A percentile compares a stretch with the other conserved stretches of the same genome.
Conservation (phyloP, 2,888 invertebrate genomes). For the Agonopterix alstromeriana region DNA sequence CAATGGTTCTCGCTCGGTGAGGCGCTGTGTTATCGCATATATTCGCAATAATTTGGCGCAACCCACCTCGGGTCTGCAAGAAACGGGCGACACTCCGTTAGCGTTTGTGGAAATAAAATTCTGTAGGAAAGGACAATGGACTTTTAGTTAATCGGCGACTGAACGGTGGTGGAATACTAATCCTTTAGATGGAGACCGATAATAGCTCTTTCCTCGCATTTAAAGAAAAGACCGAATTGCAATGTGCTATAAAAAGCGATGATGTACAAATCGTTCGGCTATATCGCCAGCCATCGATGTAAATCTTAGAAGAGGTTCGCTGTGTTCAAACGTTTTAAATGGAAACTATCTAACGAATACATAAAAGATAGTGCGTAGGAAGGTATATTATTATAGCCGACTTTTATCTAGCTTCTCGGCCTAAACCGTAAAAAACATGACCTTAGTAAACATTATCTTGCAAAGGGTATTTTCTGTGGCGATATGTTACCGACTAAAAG, state of each 20-base stretch:
- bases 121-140: slow-evolving; percentile 20
- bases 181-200: too few species aligned
- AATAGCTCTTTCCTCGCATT: too few species aligned
- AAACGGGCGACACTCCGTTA: slow-evolving; percentile 28
- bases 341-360: too few species aligned
- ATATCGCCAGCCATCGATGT: background rate
- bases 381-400: too few species aligned
- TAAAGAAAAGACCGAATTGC: too few species aligned
- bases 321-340: background rate
- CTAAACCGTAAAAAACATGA: slow-evolving; percentile 1
- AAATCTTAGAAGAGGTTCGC: slow-evolving; percentile 1
- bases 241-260: too few species aligned
- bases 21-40: slow-evolving; percentile 40
- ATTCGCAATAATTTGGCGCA: slow-evolving; percentile 48
- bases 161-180: too few species aligned
- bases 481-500: slow-evolving; percentile 1
- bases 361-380: too few species aligned
- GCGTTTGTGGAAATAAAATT: slow-evolving; percentile 31
- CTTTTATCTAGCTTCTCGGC: too few species aligned
- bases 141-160: background rate
- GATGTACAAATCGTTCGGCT: too few species aligned
- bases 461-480: background rate
- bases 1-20: slow-evolving; percentile 31
- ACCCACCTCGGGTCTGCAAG: slow-evolving; percentile 32
- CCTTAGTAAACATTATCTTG: slow-evolving; percentile 1